A percentile compares a stretch with the other conserved stretches of the same genome.
phyloP scores from a whole-genome alignment of 2,113 vertebrate genomes.

The Diglossa brunneiventris region DNA sequence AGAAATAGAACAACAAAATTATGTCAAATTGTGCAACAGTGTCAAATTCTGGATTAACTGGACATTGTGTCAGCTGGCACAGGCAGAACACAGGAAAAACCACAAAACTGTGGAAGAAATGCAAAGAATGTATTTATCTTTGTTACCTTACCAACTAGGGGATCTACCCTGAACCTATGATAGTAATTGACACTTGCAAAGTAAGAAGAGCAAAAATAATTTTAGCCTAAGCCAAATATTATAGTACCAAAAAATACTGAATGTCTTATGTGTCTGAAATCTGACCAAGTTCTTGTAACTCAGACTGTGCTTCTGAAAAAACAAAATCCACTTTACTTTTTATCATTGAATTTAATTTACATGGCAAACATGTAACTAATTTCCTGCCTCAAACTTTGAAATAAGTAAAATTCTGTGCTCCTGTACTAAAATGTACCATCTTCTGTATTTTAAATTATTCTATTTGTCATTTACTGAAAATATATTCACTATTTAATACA shows the following conservation, averaged over 20 bases:
- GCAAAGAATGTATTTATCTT: not conserved
- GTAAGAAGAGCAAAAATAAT: not conserved
- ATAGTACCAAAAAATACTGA: not conserved
- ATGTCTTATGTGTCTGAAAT: not conserved
- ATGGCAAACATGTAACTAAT: not conserved
- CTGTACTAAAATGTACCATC: not conserved
- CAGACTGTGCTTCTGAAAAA: not conserved
- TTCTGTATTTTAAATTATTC: not conserved
- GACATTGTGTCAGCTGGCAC: not conserved
- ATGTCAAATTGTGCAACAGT: not conserved
- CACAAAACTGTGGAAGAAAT: not conserved
- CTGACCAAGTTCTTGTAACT: not conserved
- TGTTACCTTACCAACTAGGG: not conserved
- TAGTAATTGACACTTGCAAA: not conserved
- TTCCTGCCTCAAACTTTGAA: not conserved
- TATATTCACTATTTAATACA: not conserved
- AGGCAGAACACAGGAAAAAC: not conserved
- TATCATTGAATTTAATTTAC: not conserved
- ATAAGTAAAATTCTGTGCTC: not conserved
- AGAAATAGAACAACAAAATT: not conserved
- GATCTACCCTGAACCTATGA: not conserved
- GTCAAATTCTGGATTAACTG: not conserved
- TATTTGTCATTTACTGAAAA: not conserved
- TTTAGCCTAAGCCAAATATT: not conserved
- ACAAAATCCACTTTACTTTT: not conserved